Evolutionary conservation across 1,140 invertebrate genomes (phyloP), one percentile per base, ranked within the genome.

Genomic region (Brachionus sp.): DNA sequence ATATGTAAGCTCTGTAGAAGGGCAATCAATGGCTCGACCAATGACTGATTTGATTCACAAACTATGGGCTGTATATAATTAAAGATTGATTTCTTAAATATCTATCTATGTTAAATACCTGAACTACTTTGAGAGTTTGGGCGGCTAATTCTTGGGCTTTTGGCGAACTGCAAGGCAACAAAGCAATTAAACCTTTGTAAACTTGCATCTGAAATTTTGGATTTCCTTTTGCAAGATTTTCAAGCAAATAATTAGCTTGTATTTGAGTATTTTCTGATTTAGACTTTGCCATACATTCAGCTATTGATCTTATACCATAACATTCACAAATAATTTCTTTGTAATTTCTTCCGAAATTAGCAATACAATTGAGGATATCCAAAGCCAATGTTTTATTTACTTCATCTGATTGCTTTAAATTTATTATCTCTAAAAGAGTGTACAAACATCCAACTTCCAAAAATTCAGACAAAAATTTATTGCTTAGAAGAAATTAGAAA

Each of bases 301-400:
- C 89, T 50, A 89, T 86, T 3, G 88, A 88, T 70, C 88, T 73
- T 16, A 89, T 88, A 77, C 88, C 88, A 85, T 88, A 89, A 82
- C 87, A 88, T 86, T 89, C 88, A 87, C 89, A 89, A n/a, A 89
- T 88, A 0, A 89, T 84, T 83, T 89, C 88, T 82, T 89, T 89
- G 83, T 89, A 89, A 84, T 88, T 88, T 73, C 88, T 84, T 0
- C 88, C 88, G 77, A 87, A 86, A 86, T 88, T 88, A 29, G 87
- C 88, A 50, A 89, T 86, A 84, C 84, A 85, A 13, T 86, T 85
- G 12, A 89, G 83, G 73, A 88, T 86, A 44, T 84, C 86, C 29
- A 89, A 66, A 6, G 88, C 86, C 57, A 87, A 84, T 12, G 86
- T 77, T 84, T 89, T 89, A 84, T 89, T 86, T n/a, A 46, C 77